Percentiles rank a stretch among this genome's conserved stretches.
phyloP scores from a whole-genome alignment of 2,888 invertebrate genomes.

The Trachelus tabidus region DNA sequence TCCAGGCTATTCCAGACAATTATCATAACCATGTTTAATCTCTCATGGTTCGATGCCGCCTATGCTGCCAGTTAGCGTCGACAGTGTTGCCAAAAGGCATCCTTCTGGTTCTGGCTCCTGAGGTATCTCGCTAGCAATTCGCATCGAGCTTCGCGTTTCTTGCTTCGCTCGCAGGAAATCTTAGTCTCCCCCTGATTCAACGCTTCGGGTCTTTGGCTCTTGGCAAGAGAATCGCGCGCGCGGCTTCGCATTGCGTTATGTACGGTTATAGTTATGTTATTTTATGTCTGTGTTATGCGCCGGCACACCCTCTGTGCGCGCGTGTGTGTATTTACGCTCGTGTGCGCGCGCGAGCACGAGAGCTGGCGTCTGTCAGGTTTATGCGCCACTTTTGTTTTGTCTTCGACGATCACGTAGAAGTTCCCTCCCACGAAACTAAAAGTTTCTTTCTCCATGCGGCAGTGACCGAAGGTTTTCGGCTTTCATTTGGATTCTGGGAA shows the following conservation, averaged over 20 bases:
- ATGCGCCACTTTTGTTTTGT: constrained; percentile 35
- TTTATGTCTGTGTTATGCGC: constrained; percentile 16
- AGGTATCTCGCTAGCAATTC: not conserved
- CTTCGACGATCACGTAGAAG: constrained; percentile 15
- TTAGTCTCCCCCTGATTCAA: constrained; percentile 29
- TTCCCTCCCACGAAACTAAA: too few relatives aligned
- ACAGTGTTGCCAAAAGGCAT: constrained; percentile 29
- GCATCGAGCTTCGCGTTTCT: not conserved
- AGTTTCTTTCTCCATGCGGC: too few relatives aligned
- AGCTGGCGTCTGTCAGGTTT: constrained; percentile 11
- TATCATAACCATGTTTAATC: constrained; percentile 33
- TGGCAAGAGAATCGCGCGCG: constrained; percentile 14
- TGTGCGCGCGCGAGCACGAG: too few relatives aligned
- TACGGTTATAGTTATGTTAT: constrained; percentile 39
- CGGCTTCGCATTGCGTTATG: constrained; percentile 6
- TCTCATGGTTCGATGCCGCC: constrained; percentile 31
- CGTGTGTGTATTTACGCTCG: too few relatives aligned
- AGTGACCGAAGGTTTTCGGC: too few relatives aligned
- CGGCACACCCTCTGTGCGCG: constrained; percentile 4
- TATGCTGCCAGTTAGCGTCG: constrained; percentile 25
- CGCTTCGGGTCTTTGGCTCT: constrained; percentile 9
- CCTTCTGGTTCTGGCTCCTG: not conserved
- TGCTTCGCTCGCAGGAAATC: constrained; percentile 2
- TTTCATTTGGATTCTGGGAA: constrained; percentile 15
- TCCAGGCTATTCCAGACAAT: constrained; percentile 31